A percentile compares a stretch with the other conserved stretches of the same genome.
Evolutionary conservation across 1,140 invertebrate species (phyloP).

Genomic region (Tenebrio molitor): DNA sequence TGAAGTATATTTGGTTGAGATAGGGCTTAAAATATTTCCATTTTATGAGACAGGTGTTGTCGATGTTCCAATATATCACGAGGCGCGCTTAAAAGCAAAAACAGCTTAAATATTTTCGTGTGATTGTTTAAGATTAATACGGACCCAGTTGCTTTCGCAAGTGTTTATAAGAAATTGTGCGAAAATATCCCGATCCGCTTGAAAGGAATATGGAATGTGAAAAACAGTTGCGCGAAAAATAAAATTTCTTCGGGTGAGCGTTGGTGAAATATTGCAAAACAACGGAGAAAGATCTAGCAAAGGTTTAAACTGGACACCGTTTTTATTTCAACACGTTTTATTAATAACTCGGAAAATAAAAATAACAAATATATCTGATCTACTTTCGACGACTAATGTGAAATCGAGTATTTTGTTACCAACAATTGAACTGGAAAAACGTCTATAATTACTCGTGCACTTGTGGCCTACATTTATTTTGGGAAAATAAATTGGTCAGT

Average conservation of each 20-base stretch:
- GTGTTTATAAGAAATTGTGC: background rate
- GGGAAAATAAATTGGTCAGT: slow-evolving; percentile 32
- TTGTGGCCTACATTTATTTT: slow-evolving; percentile 46
- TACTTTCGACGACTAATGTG: slow-evolving; percentile 37
- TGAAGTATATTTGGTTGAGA: background rate
- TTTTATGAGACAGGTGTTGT: background rate
- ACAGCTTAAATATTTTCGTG: background rate
- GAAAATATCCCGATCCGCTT: background rate
- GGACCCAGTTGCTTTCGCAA: background rate
- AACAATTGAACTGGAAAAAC: slow-evolving; percentile 25
- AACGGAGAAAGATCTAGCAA: slow-evolving; percentile 18
- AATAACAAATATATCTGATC: slow-evolving; percentile 46
- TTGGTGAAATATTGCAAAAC: slow-evolving; percentile 24
- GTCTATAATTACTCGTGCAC: slow-evolving; percentile 27
- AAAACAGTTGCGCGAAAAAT: background rate
- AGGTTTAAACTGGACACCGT: slow-evolving; percentile 32
- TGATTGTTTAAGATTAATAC: slow-evolving; percentile 7
- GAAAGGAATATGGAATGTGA: slow-evolving; percentile 10
- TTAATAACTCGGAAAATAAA: slow-evolving; percentile 42
- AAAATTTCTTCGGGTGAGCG: slow-evolving; percentile 2
- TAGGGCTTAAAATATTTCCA: background rate
- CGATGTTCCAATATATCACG: slow-evolving; percentile 10
- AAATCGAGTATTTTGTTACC: slow-evolving; percentile 26
- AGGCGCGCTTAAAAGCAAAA: background rate
- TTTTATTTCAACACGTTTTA: slow-evolving; percentile 45